Evolutionary conservation across 1,140 invertebrate species (phyloP).

Genomic region (Micrasema longulum): DNA sequence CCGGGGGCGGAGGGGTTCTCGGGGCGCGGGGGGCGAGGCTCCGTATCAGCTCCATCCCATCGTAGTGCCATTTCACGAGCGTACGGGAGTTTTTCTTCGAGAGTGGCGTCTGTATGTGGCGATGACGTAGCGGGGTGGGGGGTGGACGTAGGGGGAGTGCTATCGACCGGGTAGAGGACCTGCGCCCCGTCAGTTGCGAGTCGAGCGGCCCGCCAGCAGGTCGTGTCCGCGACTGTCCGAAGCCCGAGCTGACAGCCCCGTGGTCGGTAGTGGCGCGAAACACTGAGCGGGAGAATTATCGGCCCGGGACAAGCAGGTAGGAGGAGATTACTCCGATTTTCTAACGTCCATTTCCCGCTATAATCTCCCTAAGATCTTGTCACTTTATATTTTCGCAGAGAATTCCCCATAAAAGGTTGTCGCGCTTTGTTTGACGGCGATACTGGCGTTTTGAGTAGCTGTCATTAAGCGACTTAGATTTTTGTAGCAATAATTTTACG

Average conservation of each 20-base stretch:
- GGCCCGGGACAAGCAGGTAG: conserved; percentile 27
- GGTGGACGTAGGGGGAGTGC: background rate
- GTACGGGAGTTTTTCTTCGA: conserved; percentile 40
- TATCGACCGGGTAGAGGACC: conserved; percentile 33
- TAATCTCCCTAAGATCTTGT: conserved; percentile 1
- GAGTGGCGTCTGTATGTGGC: conserved; percentile 43
- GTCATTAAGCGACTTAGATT: conserved; percentile 37
- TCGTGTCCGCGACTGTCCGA: conserved; percentile 13
- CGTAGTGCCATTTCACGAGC: conserved; percentile 42
- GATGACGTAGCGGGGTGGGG: conserved; percentile 30
- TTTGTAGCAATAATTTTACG: background rate
- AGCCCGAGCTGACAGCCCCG: conserved; percentile 25
- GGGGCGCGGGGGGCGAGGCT: background rate
- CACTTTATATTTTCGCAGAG: conserved; percentile 3
- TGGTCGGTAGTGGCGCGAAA: conserved; percentile 39
- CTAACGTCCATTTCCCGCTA: background rate
- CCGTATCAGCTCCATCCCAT: conserved; percentile 40
- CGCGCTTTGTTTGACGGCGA: conserved; percentile 36
- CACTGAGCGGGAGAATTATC: conserved; percentile 25
- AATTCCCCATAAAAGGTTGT: background rate
- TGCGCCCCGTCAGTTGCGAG: conserved; percentile 40
- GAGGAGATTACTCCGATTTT: background rate
- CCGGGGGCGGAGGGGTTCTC: background rate
- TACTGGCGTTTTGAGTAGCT: conserved; percentile 30
- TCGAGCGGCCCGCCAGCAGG: conserved; percentile 29